Evolutionary conservation across 2,888 invertebrate species (phyloP).

Genomic region (Odontomyia ornata): DNA sequence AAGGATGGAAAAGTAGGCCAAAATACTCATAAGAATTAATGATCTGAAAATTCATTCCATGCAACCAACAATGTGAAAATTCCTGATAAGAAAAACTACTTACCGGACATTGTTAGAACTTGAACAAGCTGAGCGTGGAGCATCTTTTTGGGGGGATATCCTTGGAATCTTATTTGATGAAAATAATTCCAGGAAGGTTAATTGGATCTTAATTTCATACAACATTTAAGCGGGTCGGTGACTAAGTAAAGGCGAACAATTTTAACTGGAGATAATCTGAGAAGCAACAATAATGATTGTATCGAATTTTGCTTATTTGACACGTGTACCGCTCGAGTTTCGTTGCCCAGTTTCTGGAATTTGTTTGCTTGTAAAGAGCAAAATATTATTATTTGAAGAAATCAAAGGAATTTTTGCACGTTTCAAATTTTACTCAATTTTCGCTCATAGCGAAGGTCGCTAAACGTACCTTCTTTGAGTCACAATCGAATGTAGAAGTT

Average conservation of each 20-base stretch:
- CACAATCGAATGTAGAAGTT: too few relatives aligned
- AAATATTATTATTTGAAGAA: too few relatives aligned
- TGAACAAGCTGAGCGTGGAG: not conserved
- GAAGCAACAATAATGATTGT: too few relatives aligned
- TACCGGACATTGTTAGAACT: conserved; percentile 26
- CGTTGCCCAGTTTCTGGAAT: too few relatives aligned
- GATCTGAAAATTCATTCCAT: conserved; percentile 40
- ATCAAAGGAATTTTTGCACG: too few relatives aligned
- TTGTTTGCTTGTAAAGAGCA: too few relatives aligned
- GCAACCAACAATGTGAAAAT: conserved; percentile 44
- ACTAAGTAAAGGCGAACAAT: not conserved
- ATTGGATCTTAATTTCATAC: conserved; percentile 46
- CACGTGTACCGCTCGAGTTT: too few relatives aligned
- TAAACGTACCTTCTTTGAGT: too few relatives aligned
- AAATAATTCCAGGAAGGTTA: conserved; percentile 30
- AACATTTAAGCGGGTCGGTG: conserved; percentile 40
- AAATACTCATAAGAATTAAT: conserved; percentile 45
- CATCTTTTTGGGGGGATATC: not conserved
- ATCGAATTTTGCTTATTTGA: too few relatives aligned
- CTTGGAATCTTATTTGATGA: not conserved
- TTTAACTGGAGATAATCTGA: too few relatives aligned
- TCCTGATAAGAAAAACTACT: conserved; percentile 28
- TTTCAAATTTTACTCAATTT: too few relatives aligned
- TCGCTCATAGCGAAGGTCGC: too few relatives aligned
- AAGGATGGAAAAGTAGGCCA: not conserved